A percentile compares a stretch with the other conserved stretches of the same genome.
Conservation (phyloP, 1,140 invertebrate genomes). For the Drosophila nigromelanica region DNA sequence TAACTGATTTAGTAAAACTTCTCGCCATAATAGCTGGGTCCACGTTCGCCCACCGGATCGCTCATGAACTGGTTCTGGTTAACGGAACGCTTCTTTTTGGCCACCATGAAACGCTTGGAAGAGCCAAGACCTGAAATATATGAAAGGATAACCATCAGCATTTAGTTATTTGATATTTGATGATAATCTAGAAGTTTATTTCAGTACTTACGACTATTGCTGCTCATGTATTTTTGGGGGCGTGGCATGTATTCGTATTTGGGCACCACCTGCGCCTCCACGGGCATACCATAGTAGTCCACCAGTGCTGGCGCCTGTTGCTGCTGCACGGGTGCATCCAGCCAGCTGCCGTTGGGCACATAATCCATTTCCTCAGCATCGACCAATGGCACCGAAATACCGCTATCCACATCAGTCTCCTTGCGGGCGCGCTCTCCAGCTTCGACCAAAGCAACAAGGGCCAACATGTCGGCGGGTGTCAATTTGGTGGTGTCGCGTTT, state of each 20-base stretch:
- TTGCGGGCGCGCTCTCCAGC: constrained; percentile 79
- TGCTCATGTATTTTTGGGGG: constrained; percentile 66
- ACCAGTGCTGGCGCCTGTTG: constrained; percentile 47
- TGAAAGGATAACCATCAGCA: not conserved
- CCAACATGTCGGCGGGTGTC: constrained; percentile 81
- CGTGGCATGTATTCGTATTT: constrained; percentile 75
- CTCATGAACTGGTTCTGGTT: constrained; percentile 66
- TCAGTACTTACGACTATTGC: constrained; percentile 55
- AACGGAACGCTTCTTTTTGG: constrained; percentile 81
- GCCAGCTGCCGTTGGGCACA: constrained; percentile 57
- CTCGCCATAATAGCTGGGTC: constrained; percentile 68
- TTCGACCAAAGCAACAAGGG: constrained; percentile 78
- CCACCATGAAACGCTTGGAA: constrained; percentile 78
- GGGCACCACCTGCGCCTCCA: constrained; percentile 70
- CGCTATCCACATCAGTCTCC: constrained; percentile 67
- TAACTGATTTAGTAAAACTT: constrained; percentile 65
- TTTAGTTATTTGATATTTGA: not conserved
- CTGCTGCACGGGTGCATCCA: constrained; percentile 63
- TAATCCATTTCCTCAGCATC: constrained; percentile 66
- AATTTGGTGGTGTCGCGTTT: constrained; percentile 78
- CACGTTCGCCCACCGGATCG: constrained; percentile 63
- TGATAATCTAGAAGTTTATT: not conserved
- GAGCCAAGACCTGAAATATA: constrained; percentile 60
- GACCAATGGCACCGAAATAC: constrained; percentile 48
- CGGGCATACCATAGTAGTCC: constrained; percentile 76